These are phyloP conservation scores for Pangasius djambal DNA, from an alignment of 2,797 vertebrate genomes.

Conservation along the genomic window DNA sequence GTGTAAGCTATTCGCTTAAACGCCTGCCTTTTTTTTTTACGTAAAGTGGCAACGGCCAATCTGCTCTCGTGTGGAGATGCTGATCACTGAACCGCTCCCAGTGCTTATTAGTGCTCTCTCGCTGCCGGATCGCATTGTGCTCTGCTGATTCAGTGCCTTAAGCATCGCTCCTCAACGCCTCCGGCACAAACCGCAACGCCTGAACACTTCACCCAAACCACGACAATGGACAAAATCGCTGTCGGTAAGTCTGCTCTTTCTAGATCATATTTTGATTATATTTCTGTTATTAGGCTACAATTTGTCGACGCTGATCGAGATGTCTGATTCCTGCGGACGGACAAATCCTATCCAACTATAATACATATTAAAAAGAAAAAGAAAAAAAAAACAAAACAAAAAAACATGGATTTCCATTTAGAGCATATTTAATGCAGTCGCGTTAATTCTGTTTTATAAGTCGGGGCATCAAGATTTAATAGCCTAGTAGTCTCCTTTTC, in stretches of 20 bases:
- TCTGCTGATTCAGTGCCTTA: constrained; percentile 84
- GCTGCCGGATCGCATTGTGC: constrained; percentile 65
- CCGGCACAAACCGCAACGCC: constrained; percentile 66
- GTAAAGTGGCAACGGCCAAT: constrained; percentile 60
- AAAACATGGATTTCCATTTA: not conserved
- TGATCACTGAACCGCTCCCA: constrained; percentile 61
- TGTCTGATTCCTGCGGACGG: not conserved
- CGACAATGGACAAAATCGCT: constrained; percentile 79
- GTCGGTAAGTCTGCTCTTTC: constrained; percentile 70
- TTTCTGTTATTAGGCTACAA: not conserved
- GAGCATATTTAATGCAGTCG: not conserved
- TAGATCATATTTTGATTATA: not conserved
- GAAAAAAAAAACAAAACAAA: not conserved
- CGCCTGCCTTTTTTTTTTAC: constrained; percentile 26
- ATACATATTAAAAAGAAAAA: not conserved
- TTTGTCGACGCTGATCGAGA: not conserved
- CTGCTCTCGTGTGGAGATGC: constrained; percentile 66
- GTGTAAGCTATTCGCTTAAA: constrained; percentile 32
- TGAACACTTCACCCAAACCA: constrained; percentile 59
- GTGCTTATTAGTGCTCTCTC: constrained; percentile 60
- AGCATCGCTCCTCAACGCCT: constrained; percentile 68
- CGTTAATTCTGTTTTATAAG: not conserved
- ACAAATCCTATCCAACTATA: not conserved
- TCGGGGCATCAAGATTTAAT: not conserved
- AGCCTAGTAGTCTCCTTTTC: not conserved